Percentiles rank a stretch among this genome's conserved stretches.
phyloP scores from a whole-genome alignment of 2,888 invertebrate genomes.

The Bellardia bayeri region DNA sequence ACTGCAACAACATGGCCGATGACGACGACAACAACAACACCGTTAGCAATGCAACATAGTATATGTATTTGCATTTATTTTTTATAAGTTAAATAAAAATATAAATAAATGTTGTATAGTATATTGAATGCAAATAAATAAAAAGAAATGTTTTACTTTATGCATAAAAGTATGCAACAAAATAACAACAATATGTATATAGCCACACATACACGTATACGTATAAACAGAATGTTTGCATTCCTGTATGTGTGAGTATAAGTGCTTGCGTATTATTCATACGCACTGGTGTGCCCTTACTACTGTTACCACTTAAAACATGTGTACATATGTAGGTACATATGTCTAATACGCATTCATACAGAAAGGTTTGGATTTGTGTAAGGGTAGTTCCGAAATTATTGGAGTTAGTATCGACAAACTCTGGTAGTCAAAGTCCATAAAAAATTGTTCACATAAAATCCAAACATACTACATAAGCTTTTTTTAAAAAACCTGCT shows the following conservation, averaged over 20 bases:
- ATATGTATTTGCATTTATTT: constrained; percentile 10
- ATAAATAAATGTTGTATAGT: neutral
- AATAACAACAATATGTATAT: neutral
- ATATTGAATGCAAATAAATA: constrained; percentile 37
- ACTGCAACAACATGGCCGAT: neutral
- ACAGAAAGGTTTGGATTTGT: neutral
- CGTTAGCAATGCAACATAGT: constrained; percentile 27
- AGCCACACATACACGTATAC: neutral
- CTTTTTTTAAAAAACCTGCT: too few relatives aligned
- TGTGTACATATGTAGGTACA: neutral
- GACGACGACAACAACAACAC: constrained; percentile 31
- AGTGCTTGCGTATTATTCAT: constrained; percentile 29
- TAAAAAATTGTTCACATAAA: too few relatives aligned
- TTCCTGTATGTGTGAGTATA: neutral
- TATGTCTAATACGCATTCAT: neutral
- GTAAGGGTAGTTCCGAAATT: too few relatives aligned
- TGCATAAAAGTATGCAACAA: constrained; percentile 52
- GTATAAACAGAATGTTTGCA: neutral
- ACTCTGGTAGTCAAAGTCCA: too few relatives aligned
- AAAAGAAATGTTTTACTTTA: constrained; percentile 35
- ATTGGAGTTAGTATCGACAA: too few relatives aligned
- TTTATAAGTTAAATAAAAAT: constrained; percentile 28
- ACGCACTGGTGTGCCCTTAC: constrained; percentile 41
- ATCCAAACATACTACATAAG: too few relatives aligned
- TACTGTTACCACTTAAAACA: constrained; percentile 18